phyloP scores from a whole-genome alignment of 2,113 vertebrate species.

The Urocynchramus pylzowi region DNA sequence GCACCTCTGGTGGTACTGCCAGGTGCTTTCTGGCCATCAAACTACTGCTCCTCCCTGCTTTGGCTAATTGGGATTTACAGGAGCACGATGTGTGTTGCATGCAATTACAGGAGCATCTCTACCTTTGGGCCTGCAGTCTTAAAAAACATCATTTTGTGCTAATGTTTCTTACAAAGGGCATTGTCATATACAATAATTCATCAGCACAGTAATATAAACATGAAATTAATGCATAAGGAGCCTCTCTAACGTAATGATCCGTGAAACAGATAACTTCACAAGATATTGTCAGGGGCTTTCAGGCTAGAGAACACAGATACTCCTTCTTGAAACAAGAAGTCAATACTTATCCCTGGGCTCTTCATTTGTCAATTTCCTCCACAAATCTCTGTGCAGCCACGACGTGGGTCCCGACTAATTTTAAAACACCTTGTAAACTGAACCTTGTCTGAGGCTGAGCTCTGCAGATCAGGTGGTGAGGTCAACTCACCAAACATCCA shows the following conservation, averaged over 20 bases:
- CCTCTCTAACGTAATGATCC: background rate
- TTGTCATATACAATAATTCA: background rate
- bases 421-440: background rate
- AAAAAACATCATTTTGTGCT: background rate
- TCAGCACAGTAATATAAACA: background rate
- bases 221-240: background rate
- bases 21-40: background rate
- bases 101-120: background rate
- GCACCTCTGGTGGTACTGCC: background rate
- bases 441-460: background rate
- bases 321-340: background rate
- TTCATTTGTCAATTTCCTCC: background rate
- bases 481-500: background rate
- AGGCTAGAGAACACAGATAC: background rate
- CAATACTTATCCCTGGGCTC: conserved; percentile 4
- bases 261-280: background rate
- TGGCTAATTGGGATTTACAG: background rate
- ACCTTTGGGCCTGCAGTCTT: background rate
- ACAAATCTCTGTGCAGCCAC: background rate
- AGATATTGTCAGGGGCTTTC: background rate
- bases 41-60: background rate
- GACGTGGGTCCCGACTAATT: background rate
- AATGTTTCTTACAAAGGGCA: background rate
- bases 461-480: background rate
- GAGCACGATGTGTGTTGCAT: background rate